A percentile compares a stretch with the other conserved stretches of the same genome.
Evolutionary conservation across 2,888 invertebrate species (phyloP).

Genomic region (Cryptocephalus primarius): DNA sequence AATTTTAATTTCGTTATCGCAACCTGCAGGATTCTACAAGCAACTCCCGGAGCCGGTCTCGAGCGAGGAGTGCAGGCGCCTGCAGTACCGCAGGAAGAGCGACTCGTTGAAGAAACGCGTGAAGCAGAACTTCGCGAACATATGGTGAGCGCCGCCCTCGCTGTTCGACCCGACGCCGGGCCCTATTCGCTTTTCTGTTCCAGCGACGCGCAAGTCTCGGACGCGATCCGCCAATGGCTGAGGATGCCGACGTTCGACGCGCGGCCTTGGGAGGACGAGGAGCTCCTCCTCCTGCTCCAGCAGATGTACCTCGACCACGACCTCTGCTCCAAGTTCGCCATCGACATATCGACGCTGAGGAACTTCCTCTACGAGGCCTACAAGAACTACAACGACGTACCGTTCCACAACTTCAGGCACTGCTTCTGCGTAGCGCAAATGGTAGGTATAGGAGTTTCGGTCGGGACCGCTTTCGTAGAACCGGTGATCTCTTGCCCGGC

Average conservation of each 20-base stretch:
- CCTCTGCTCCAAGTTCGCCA: constrained; percentile 62
- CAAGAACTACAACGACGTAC: constrained; percentile 76
- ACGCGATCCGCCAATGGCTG: constrained; percentile 51
- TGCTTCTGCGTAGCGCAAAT: constrained; percentile 82
- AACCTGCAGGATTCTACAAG: constrained; percentile 48
- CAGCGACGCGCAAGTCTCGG: constrained; percentile 53
- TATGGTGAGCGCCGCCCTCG: constrained; percentile 42
- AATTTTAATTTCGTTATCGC: no score
- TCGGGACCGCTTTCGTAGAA: no score
- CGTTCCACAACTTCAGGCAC: constrained; percentile 79
- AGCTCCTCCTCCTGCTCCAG: constrained; percentile 63
- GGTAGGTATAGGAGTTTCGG: constrained; percentile 44
- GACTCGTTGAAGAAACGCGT: constrained; percentile 48
- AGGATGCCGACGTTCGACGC: constrained; percentile 67
- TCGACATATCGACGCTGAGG: constrained; percentile 56
- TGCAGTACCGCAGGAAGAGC: constrained; percentile 49
- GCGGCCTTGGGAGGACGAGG: constrained; percentile 72
- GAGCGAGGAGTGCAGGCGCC: constrained; percentile 43
- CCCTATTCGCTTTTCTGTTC: constrained; percentile 23
- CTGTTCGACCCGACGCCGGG: no score
- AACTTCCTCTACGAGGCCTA: constrained; percentile 67
- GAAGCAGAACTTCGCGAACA: constrained; percentile 48
- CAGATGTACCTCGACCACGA: constrained; percentile 75
- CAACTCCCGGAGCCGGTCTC: constrained; percentile 48
- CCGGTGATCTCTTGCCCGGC: constrained; percentile 10